A percentile compares a stretch with the other conserved stretches of the same genome.
Evolutionary conservation across 2,113 vertebrate genomes (phyloP).

Genomic region (chimpanzee (Pan troglodytes)): DNA sequence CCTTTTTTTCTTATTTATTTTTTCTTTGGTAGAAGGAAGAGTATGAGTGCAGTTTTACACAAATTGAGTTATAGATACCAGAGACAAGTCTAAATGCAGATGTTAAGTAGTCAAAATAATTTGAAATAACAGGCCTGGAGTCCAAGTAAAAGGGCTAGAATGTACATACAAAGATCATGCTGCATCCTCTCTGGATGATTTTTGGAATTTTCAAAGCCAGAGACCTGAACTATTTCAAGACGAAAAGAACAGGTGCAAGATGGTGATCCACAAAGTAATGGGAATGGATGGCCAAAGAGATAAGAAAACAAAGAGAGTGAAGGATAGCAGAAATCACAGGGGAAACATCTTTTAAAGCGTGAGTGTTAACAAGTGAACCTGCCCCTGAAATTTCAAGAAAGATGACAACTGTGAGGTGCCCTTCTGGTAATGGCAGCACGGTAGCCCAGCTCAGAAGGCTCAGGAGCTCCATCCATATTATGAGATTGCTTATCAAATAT

Average conservation of each 20-base stretch:
- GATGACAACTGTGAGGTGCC: neutral
- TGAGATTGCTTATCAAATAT: neutral
- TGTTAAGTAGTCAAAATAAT: neutral
- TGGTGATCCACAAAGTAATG: too few species aligned
- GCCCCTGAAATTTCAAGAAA: neutral
- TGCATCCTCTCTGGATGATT: neutral
- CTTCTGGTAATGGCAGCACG: too few species aligned
- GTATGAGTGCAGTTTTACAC: neutral
- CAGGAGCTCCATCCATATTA: neutral
- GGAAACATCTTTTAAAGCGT: neutral
- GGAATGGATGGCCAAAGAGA: neutral
- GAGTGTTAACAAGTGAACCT: neutral
- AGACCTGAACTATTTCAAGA: neutral
- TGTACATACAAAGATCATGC: neutral
- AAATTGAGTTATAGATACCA: neutral
- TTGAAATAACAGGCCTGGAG: neutral
- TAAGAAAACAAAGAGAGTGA: neutral
- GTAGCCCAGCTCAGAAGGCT: neutral
- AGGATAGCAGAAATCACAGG: neutral
- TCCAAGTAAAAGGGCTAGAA: neutral
- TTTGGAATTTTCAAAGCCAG: neutral
- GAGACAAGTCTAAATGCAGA: neutral
- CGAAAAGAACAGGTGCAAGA: neutral
- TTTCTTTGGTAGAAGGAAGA: neutral
- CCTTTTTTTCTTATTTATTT: accelerated